Evolutionary conservation across 1,140 invertebrate genomes (phyloP), one percentile per base, ranked within the genome.

Genomic region (Euwallacea similis): DNA sequence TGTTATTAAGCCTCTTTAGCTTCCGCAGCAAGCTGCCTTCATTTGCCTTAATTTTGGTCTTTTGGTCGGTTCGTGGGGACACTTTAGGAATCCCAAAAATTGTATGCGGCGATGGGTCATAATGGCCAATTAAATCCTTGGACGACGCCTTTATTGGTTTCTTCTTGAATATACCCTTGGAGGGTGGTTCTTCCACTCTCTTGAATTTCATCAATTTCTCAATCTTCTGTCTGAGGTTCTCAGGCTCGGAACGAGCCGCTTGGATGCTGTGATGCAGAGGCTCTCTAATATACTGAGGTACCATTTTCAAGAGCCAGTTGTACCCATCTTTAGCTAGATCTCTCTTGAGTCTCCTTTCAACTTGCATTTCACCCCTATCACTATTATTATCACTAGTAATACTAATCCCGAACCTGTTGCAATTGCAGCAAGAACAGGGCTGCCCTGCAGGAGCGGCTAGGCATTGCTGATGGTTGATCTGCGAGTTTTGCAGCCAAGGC

Each of bases 221-320:
- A 50, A 50, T 50, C 13, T 50, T 50, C 13, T 13, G 46, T 11
- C 13, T 50, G 9, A 10, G 13, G 13, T 7, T 50, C 13, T 50
- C 46, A 10, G 58, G 44, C n/a, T 54, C 33, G 8, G 43, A 0
- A n/a, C 15, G 44, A 11, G 11, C 13, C 9, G 58, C 67, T 62
- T 44, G 16, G 11, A 69, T 8, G 33, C 58, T 62, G 41, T 69
- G 58, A 7, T 62, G 67, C 43, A 69, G 33, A 8, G 73, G 73
- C 10, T 66, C 69, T 43, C 71, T 61, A 11, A 74, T 42, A 44
- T 53, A 72, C n/a, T 66, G 50, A 16, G 73, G 73, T 8, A 74
- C 13, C 69, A 74, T 72, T 16, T 72, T 69, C 62, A 74, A 47
- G 11, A 74, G 58, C 50, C 72, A 74, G 61, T 74, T 74, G 54